Evolutionary conservation across 2,888 invertebrate species (phyloP), one percentile per base, ranked within the genome.

Genomic region (Phorcus lineatus): DNA sequence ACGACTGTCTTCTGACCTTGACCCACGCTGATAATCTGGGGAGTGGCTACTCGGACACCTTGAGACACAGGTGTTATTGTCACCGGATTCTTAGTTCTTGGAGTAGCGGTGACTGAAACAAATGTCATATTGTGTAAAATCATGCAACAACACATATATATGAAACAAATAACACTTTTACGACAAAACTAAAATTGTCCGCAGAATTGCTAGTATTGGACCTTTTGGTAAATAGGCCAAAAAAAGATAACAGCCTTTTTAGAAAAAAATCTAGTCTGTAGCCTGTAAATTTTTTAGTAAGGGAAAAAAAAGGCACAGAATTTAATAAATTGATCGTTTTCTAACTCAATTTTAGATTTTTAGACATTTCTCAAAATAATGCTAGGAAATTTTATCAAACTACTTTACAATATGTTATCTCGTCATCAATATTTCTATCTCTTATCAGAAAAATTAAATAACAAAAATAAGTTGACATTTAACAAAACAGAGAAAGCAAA

Each of bases 61-160:
- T 86, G 84, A 16, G 88, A 82, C 6, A 86, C 83, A 7, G 90
- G 88, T n/a, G 87, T 87, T 17, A 90, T 85, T 31, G 89, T 89
- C 75, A 91, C 86, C 6, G 91, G 91, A 6, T 88, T 86, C 70
- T 89, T 89, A 78, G 88, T 88, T 53, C 91, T 87, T 31, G 87
- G 89, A 53, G 87, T 79, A 31, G 90, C 86, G 17, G 89, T 89
- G 55, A 90, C 90, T 90, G 82, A 81, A 86, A 87, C 24, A 62
- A 74, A 31, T 28, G 57, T 24, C 57, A 57, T 17, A 67, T 31
- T 28, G 28, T 24, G 36, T 6, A 6, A 31, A 67, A 28, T 9
- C n/a, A 28, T 6, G 28, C 2, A 28, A 28, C 31, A 31, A 67
- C n/a, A n/a, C 16, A 6, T 28, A 66, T 2, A 2, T 66, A 66